Percentiles rank a stretch among this genome's conserved stretches.
Conservation (phyloP, 2,113 vertebrate genomes). For the Pithys albifrons region DNA sequence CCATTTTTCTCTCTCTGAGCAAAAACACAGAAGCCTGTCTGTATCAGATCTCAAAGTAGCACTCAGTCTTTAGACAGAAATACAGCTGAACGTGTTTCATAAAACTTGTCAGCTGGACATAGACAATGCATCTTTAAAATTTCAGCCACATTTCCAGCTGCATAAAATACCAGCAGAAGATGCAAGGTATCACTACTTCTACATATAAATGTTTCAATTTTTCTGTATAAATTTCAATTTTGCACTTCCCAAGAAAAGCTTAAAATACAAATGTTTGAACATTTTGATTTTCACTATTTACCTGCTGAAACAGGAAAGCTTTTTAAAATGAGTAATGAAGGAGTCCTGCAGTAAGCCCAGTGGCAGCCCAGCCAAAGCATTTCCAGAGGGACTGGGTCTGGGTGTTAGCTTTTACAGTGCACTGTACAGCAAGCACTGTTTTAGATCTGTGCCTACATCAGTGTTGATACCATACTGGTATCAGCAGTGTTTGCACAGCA, state of each 20-base stretch:
- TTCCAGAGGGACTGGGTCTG: not conserved
- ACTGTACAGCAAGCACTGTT: not conserved
- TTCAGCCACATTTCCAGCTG: not conserved
- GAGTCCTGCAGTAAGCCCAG: not conserved
- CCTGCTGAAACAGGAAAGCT: not conserved
- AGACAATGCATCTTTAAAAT: not conserved
- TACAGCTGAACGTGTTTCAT: not conserved
- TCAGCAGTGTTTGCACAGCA: not conserved
- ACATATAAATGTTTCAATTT: rapidly evolving
- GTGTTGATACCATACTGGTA: rapidly evolving
- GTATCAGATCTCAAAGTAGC: not conserved
- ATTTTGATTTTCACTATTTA: not conserved
- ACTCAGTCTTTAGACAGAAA: not conserved
- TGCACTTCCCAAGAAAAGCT: not conserved
- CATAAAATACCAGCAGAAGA: not conserved
- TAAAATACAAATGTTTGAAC: not conserved
- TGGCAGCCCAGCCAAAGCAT: not conserved
- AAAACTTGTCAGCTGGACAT: not conserved
- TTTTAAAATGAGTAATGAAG: not conserved
- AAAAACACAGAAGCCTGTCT: not conserved
- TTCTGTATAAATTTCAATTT: not conserved
- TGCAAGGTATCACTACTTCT: not conserved
- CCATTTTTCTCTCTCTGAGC: not conserved
- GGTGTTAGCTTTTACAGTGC: not conserved
- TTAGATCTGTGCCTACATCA: not conserved